Evolutionary conservation across 2,888 invertebrate species (phyloP), one percentile per base, ranked within the genome.

Genomic region (Saturnia pavonia): DNA sequence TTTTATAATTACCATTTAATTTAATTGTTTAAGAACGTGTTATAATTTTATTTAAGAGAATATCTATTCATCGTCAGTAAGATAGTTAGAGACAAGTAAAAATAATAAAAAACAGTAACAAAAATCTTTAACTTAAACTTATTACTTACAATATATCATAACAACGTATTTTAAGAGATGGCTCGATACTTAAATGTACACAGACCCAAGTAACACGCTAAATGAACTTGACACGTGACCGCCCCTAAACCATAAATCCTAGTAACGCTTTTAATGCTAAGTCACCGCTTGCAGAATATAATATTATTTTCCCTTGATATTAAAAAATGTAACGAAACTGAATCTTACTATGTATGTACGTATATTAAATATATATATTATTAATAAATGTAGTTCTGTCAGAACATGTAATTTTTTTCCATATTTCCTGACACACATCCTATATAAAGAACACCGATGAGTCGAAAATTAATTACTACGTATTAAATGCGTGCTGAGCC

Each of bases 191-290:
- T 60, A 8, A 14, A 9, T 34, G 2, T 60, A 14, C 14, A 14
- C 14, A 25, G 57, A 60, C 12, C 27, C 57, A 60, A 27, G 27
- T 27, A 60, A 27, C 6, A 60, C 25, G 27, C 14, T 60, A 27
- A 60, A 60, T 3, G 14, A 27, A 25, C 25, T 60, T 60, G 57
- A 60, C 27, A 27, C 25, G 14, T 60, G 57, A 25, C 57, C 57
- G 57, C 25, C 25, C 57, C 57, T 60, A 60, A 60, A 27, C 25
- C 57, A 60, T 60, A 60, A 60, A 60, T 60, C 25, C 27, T 60
- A 19, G 27, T 60, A 11, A 60, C 57, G 27, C 57, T 25, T 60
- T 7, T 60, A 60, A 60, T 60, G 27, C 25, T 60, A 57, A 57
- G 14, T 60, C 57, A 60, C 14, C 57, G 4, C 27, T 60, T 60